phyloP scores from a whole-genome alignment of 2,797 vertebrate genomes.

The Oreortyx pictus region DNA sequence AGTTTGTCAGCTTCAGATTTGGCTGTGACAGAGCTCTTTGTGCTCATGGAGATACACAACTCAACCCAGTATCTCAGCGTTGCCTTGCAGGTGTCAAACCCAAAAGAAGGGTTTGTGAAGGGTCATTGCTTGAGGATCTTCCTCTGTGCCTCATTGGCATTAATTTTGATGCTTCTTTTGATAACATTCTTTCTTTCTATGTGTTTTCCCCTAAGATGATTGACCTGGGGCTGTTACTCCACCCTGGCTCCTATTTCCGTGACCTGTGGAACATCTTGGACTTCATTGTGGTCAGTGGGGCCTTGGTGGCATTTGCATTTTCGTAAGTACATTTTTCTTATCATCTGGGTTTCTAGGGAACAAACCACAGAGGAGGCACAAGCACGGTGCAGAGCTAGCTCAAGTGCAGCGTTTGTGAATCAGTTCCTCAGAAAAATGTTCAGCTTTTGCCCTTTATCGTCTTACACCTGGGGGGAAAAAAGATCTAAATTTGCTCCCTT shows the following conservation, averaged over 20 bases:
- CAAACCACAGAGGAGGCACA: not conserved
- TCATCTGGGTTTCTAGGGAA: not conserved
- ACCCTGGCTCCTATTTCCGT: constrained; percentile 95
- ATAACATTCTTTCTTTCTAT: not conserved
- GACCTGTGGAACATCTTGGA: constrained; percentile 99
- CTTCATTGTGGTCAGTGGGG: constrained; percentile 99
- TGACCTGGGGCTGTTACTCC: constrained; percentile 92
- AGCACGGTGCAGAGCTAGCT: not conserved
- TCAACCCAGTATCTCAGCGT: not conserved
- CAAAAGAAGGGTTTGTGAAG: not conserved
- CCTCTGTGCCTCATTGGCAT: not conserved
- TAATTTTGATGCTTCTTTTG: not conserved
- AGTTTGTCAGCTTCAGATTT: not conserved
- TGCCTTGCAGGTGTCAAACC: not conserved
- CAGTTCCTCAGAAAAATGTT: not conserved
- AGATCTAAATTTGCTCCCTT: not conserved
- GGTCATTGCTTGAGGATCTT: not conserved
- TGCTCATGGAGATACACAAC: not conserved
- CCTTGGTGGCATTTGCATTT: constrained; percentile 97
- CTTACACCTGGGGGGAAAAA: fast-evolving
- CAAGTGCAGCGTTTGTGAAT: not conserved
- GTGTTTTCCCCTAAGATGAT: constrained; percentile 87
- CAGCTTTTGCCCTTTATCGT: not conserved
- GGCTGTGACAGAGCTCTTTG: not conserved
- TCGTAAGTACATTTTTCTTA: constrained; percentile 88